Conservation (phyloP, 2,888 invertebrate species). For the Amitus sp. region DNA sequence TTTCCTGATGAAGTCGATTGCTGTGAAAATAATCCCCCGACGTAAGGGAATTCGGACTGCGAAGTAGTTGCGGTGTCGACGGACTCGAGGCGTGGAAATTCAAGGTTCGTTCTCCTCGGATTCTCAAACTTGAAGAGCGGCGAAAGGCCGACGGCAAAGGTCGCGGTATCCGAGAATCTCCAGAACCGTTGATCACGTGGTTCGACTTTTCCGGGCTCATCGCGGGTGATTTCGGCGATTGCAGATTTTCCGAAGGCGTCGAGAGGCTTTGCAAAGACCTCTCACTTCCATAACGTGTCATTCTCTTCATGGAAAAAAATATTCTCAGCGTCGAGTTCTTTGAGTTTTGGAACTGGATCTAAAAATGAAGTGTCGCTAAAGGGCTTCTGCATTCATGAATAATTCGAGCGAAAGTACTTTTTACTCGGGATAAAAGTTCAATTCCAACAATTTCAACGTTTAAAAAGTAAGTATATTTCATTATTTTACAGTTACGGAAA, state of each 20-base stretch:
- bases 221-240: neutral
- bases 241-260: constrained; percentile 20
- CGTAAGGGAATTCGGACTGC: constrained; percentile 20
- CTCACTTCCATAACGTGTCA: constrained; percentile 53
- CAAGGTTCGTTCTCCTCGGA: constrained; percentile 70
- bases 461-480: no score
- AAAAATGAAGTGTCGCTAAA: no score
- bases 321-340: no score
- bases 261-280: constrained; percentile 43
- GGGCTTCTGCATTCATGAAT: no score
- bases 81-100: constrained; percentile 5
- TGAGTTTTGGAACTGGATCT: no score
- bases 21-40: constrained; percentile 21
- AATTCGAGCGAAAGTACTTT: no score
- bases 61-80: constrained; percentile 41
- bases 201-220: neutral
- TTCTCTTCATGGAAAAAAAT: constrained; percentile 42
- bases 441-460: no score
- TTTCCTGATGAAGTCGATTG: constrained; percentile 62
- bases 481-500: no score
- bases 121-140: constrained; percentile 75
- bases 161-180: constrained; percentile 68
- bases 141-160: constrained; percentile 67
- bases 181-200: neutral
- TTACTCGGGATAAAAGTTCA: no score